These are phyloP conservation scores for Chelmon rostratus DNA, from an alignment of 2,797 vertebrate genomes.

Conservation along the genomic window DNA sequence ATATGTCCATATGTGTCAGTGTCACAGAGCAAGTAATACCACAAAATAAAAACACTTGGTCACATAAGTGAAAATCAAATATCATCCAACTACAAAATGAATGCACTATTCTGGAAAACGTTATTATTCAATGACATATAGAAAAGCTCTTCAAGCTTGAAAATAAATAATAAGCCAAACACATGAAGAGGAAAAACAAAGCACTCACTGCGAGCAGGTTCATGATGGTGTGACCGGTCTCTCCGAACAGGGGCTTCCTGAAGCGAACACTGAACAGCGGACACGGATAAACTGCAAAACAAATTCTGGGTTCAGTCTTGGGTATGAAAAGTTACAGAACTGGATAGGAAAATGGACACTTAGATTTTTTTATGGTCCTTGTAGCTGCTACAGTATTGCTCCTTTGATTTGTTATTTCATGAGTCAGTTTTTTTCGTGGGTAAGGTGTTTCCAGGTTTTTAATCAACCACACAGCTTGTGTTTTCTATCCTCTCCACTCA, in stretches of 20 bases:
- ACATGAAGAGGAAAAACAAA: not conserved
- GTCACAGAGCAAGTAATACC: not conserved
- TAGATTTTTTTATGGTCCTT: not conserved
- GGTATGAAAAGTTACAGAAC: not conserved
- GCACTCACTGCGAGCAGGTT: conserved; percentile 96
- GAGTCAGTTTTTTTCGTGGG: not conserved
- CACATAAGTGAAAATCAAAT: not conserved
- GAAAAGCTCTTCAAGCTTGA: not conserved
- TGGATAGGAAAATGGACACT: too few relatives aligned
- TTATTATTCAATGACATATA: not conserved
- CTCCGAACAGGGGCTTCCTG: conserved; percentile 97
- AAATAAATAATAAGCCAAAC: not conserved
- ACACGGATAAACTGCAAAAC: conserved; percentile 95
- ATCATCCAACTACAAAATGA: not conserved
- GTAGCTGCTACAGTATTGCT: not conserved
- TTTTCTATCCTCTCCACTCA: conserved; percentile 3
- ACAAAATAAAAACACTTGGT: not conserved
- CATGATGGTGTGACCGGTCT: conserved; percentile 99
- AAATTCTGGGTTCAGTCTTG: conserved; percentile 15
- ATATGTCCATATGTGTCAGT: not conserved
- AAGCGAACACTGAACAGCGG: conserved; percentile 98
- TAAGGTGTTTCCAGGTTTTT: conserved; percentile 17
- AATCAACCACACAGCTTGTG: conserved; percentile 3
- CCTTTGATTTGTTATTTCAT: not conserved
- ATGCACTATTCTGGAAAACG: not conserved